Percentiles rank a stretch among this genome's conserved stretches.
These are phyloP conservation scores for Diplosoma virens DNA, from an alignment of 23 tunicate species.

Conservation along the genomic window DNA sequence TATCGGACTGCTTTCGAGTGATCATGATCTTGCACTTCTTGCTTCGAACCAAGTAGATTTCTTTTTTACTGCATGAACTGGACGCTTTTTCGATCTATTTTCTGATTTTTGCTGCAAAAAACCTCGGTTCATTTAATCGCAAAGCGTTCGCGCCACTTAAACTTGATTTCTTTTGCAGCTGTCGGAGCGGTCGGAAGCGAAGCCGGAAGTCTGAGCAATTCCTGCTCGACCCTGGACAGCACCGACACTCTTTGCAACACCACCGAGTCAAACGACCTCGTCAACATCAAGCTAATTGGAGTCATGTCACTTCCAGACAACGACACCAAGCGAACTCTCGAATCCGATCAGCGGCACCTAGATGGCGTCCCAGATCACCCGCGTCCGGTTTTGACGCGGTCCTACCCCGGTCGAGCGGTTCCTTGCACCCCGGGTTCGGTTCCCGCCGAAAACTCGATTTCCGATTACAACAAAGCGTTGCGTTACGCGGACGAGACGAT, in stretches of 20 bases:
- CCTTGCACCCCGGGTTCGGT: background rate
- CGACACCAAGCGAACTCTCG: background rate
- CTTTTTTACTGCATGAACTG: no score
- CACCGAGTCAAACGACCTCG: background rate
- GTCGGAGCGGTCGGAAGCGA: conserved; percentile 39
- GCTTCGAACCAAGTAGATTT: no score
- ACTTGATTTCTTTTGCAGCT: conserved; percentile 1
- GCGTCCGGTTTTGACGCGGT: background rate
- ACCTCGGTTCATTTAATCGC: no score
- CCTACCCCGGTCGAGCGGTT: conserved; percentile 48
- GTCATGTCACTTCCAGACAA: background rate
- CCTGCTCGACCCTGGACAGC: conserved; percentile 83
- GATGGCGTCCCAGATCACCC: background rate
- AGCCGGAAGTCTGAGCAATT: conserved; percentile 64
- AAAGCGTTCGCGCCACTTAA: background rate
- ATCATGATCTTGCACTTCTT: no score
- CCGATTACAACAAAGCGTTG: conserved; percentile 56
- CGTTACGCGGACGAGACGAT: conserved; percentile 22
- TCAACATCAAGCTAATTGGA: background rate
- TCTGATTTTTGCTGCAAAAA: no score
- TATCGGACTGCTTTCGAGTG: no score
- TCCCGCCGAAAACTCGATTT: background rate
- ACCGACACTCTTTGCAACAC: conserved; percentile 73
- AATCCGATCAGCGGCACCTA: background rate
- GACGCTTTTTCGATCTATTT: no score